phyloP scores from a whole-genome alignment of 2,888 invertebrate genomes.

The Drosophila mulleri region DNA sequence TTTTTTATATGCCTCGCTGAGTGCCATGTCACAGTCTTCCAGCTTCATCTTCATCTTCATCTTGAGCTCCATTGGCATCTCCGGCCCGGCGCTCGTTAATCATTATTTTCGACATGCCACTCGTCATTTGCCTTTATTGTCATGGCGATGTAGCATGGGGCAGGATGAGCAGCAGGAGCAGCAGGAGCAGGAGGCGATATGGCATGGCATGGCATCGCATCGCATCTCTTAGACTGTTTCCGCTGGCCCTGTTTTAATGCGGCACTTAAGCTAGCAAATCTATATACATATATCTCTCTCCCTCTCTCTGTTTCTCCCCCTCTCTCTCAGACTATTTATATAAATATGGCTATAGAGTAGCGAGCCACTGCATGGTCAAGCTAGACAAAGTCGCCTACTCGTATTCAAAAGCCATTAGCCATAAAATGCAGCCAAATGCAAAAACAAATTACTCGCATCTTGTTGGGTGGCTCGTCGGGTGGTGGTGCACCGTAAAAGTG shows the following conservation, averaged over 20 bases:
- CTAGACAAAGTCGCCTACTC: slow-evolving; percentile 29
- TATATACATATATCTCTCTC: slow-evolving; percentile 15
- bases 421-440: slow-evolving; percentile 76
- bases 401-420: slow-evolving; percentile 78
- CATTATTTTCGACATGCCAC: slow-evolving; percentile 81
- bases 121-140: slow-evolving; percentile 81
- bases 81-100: slow-evolving; percentile 68
- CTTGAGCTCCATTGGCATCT: slow-evolving; percentile 37
- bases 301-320: no score
- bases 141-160: slow-evolving; percentile 63
- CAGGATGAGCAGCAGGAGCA: neutral
- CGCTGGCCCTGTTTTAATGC: slow-evolving; percentile 68
- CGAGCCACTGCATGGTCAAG: slow-evolving; percentile 37
- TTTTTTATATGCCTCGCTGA: slow-evolving; percentile 55
- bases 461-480: neutral
- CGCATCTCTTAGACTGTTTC: slow-evolving; percentile 31
- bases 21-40: slow-evolving; percentile 45
- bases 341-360: neutral
- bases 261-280: slow-evolving; percentile 75
- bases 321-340: neutral
- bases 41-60: slow-evolving; percentile 22
- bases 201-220: neutral
- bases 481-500: slow-evolving; percentile 43
- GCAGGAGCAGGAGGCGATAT: neutral
- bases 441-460: slow-evolving; percentile 65